phyloP scores from a whole-genome alignment of 2,888 invertebrate genomes.

The Ophion ventricosus region DNA sequence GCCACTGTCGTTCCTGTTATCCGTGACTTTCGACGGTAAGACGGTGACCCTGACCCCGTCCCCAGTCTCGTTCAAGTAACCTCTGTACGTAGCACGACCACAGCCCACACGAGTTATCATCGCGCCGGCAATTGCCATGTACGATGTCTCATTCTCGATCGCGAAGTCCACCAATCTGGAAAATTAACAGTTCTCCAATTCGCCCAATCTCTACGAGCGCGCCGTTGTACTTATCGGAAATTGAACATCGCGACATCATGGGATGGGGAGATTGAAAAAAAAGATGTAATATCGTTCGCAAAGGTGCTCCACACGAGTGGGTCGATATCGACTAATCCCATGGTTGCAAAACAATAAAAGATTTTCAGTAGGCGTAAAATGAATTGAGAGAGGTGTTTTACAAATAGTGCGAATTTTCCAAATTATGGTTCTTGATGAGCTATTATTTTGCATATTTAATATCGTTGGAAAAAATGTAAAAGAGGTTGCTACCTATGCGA shows the following conservation, averaged over 20 bases:
- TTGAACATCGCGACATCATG: slow-evolving; percentile 10
- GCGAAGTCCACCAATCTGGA: slow-evolving; percentile 73
- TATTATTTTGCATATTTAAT: neutral
- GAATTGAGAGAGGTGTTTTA: too few species aligned
- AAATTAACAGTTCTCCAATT: slow-evolving; percentile 65
- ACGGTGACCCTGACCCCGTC: slow-evolving; percentile 52
- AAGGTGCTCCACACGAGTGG: neutral
- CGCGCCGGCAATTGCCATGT: slow-evolving; percentile 74
- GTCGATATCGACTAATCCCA: neutral
- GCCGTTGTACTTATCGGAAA: slow-evolving; percentile 30
- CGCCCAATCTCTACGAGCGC: slow-evolving; percentile 11
- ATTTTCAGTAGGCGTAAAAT: too few species aligned
- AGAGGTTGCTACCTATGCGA: too few species aligned
- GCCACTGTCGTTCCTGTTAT: slow-evolving; percentile 58
- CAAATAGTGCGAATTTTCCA: too few species aligned
- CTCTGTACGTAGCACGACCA: slow-evolving; percentile 74
- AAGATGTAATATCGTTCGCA: slow-evolving; percentile 1
- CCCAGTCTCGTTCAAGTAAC: slow-evolving; percentile 60
- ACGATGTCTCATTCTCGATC: slow-evolving; percentile 69
- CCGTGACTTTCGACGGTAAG: slow-evolving; percentile 60
- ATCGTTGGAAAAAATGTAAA: neutral
- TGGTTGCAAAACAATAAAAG: too few species aligned
- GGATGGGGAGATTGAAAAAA: neutral
- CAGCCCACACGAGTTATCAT: slow-evolving; percentile 75
- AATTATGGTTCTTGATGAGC: too few species aligned